A percentile compares a stretch with the other conserved stretches of the same genome.
phyloP scores from a whole-genome alignment of 2,797 vertebrate species.

The Pipistrellus pygmaeus region DNA sequence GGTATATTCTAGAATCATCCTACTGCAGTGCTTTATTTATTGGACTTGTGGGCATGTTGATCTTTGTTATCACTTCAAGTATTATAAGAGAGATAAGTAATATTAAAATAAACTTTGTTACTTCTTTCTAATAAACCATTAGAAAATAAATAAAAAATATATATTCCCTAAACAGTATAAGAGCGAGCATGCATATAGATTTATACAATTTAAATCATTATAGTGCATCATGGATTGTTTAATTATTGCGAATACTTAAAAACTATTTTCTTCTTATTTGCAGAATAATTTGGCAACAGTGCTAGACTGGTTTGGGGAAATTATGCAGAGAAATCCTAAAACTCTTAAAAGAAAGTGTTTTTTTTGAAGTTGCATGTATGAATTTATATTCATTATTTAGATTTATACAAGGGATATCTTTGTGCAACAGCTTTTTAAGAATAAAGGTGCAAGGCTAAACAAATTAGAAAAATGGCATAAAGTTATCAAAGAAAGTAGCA shows the following conservation, averaged over 20 bases:
- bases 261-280: slow-evolving; percentile 6
- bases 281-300: background rate
- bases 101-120: background rate
- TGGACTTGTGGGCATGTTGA: background rate
- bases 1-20: background rate
- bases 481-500: slow-evolving; percentile 61
- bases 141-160: background rate
- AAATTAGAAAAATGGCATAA: slow-evolving; percentile 64
- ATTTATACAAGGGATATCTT: slow-evolving; percentile 56
- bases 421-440: slow-evolving; percentile 52
- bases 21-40: background rate
- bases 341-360: slow-evolving; percentile 37
- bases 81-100: background rate
- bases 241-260: background rate
- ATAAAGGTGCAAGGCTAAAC: slow-evolving; percentile 60
- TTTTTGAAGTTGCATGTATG: slow-evolving; percentile 29
- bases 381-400: slow-evolving; percentile 57
- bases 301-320: background rate
- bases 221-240: background rate
- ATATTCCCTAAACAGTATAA: background rate
- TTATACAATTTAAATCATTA: background rate
- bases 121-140: background rate
- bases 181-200: background rate
- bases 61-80: background rate
- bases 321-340: background rate